Percentiles rank a stretch among this genome's conserved stretches.
Conservation (phyloP, 1,140 invertebrate species). For the Ctenoplectra terminalis region DNA sequence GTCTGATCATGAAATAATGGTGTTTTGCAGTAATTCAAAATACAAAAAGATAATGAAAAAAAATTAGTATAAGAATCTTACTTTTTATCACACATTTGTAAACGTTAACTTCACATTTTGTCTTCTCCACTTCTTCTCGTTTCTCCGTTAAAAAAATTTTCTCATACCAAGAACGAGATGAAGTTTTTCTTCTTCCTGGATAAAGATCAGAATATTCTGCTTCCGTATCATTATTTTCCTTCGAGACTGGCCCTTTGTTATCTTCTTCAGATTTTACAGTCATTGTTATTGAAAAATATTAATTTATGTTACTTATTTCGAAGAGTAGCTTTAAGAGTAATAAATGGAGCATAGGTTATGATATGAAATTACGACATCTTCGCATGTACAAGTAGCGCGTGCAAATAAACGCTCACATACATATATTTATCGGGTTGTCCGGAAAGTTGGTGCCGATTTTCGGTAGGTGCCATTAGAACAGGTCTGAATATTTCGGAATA, state of each 20-base stretch:
- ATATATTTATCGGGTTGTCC: no score
- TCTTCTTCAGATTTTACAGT: background rate
- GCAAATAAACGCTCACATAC: no score
- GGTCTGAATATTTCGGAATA: no score
- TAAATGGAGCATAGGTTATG: background rate
- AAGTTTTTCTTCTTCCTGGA: slow-evolving; percentile 89
- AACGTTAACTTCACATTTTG: slow-evolving; percentile 92
- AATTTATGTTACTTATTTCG: background rate
- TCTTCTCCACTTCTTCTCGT: slow-evolving; percentile 86
- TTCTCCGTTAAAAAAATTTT: slow-evolving; percentile 86
- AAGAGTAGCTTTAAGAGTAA: background rate
- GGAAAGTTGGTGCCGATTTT: no score
- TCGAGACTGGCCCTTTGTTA: background rate
- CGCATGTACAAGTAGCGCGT: no score
- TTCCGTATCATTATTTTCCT: background rate
- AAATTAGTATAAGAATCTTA: slow-evolving; percentile 77
- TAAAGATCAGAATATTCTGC: slow-evolving; percentile 86
- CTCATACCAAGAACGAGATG: slow-evolving; percentile 83
- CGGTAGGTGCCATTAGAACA: no score
- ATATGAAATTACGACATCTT: no score
- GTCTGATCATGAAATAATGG: no score
- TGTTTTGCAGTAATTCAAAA: no score
- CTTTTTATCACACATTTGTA: slow-evolving; percentile 89
- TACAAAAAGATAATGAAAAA: slow-evolving; percentile 25
- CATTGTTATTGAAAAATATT: slow-evolving; percentile 24